phyloP scores from a whole-genome alignment of 2,888 invertebrate genomes.

The Aproaerema taeniolella region DNA sequence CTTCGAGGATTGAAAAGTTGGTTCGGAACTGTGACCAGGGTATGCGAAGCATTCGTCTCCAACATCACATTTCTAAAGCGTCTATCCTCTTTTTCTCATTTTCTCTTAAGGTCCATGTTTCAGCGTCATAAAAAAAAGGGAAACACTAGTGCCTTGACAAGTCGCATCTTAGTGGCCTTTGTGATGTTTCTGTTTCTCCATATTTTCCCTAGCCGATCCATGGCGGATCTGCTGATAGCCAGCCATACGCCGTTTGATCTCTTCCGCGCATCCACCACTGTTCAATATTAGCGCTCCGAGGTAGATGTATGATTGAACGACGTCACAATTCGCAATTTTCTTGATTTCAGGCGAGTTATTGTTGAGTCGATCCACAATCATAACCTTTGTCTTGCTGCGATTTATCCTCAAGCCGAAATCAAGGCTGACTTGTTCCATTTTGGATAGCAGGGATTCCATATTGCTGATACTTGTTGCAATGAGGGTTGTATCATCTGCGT shows the following conservation, averaged over 20 bases:
- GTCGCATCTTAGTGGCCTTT: slow-evolving; percentile 9
- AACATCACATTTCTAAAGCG: slow-evolving; percentile 4
- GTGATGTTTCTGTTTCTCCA: slow-evolving; percentile 15
- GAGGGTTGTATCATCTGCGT: slow-evolving; percentile 13
- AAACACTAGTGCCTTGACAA: slow-evolving; percentile 1
- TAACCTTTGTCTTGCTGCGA: slow-evolving; percentile 16
- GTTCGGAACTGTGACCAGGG: neutral
- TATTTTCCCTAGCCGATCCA: slow-evolving; percentile 12
- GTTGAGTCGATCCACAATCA: slow-evolving; percentile 11
- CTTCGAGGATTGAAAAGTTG: neutral
- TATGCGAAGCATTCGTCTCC: slow-evolving; percentile 1
- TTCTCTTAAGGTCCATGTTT: neutral
- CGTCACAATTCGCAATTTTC: slow-evolving; percentile 15
- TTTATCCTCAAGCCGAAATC: slow-evolving; percentile 13
- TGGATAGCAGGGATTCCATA: slow-evolving; percentile 1
- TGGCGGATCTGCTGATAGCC: slow-evolving; percentile 13
- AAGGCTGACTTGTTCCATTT: slow-evolving; percentile 4
- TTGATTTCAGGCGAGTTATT: slow-evolving; percentile 12
- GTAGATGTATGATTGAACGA: slow-evolving; percentile 16
- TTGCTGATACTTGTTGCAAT: slow-evolving; percentile 6
- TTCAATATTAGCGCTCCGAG: slow-evolving; percentile 15
- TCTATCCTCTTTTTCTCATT: slow-evolving; percentile 4
- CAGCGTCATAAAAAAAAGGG: neutral
- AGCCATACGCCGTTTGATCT: slow-evolving; percentile 16
- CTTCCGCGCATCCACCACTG: slow-evolving; percentile 13